These are phyloP conservation scores for Tachyglossus aculeatus DNA, from an alignment of 2,797 vertebrate species.

Conservation along the genomic window DNA sequence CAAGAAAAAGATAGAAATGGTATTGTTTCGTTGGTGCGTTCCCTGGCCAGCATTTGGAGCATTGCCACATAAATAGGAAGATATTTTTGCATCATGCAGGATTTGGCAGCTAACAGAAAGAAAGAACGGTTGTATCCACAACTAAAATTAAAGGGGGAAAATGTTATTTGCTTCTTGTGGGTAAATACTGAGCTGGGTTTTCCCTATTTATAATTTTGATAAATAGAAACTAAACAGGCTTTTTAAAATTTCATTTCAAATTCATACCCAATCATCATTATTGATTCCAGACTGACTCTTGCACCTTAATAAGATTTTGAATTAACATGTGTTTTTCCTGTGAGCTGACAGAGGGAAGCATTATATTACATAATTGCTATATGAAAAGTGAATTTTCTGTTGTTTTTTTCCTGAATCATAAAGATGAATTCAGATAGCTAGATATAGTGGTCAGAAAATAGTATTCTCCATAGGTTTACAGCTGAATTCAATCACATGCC, in stretches of 20 bases:
- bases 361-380: no score
- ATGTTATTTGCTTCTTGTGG: background rate
- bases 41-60: background rate
- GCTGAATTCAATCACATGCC: no score
- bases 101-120: background rate
- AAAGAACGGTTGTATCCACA: background rate
- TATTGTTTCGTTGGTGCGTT: background rate
- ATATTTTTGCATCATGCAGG: background rate
- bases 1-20: no score
- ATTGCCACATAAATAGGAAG: background rate
- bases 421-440: no score
- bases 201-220: background rate
- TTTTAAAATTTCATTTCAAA: background rate
- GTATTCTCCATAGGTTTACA: no score
- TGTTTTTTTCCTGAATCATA: no score
- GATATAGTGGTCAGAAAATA: no score
- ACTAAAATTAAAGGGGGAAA: background rate
- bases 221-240: background rate
- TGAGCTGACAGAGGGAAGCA: no score
- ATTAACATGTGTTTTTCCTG: background rate
- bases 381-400: no score
- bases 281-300: background rate
- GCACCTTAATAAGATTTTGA: background rate
- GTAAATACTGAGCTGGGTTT: background rate
- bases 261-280: background rate